Conservation (phyloP, 2,113 vertebrate genomes). For the Tor tambroides region DNA sequence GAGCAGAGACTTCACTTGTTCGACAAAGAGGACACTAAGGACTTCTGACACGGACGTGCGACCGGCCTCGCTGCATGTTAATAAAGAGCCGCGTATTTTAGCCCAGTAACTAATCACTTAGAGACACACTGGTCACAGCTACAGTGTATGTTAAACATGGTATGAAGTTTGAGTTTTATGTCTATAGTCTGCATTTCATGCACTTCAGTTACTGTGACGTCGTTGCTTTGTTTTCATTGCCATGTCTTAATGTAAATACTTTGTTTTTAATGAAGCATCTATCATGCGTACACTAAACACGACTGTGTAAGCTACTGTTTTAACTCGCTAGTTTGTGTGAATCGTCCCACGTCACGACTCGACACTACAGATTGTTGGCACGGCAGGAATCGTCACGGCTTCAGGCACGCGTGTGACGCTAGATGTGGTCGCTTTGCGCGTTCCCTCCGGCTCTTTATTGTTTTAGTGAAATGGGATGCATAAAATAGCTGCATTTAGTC, state of each 20-base stretch:
- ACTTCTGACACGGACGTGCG: slow-evolving; percentile 74
- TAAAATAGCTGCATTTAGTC: slow-evolving; percentile 1
- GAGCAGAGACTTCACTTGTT: slow-evolving; percentile 84
- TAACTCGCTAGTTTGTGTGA: slow-evolving; percentile 76
- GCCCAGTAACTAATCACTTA: slow-evolving; percentile 74
- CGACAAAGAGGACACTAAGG: slow-evolving; percentile 81
- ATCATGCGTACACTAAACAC: slow-evolving; percentile 76
- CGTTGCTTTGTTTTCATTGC: slow-evolving; percentile 65
- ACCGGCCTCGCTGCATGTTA: slow-evolving; percentile 73
- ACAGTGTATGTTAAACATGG: slow-evolving; percentile 75
- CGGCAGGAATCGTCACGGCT: slow-evolving; percentile 57
- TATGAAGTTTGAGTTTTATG: slow-evolving; percentile 79
- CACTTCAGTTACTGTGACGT: slow-evolving; percentile 83
- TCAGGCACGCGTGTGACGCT: slow-evolving; percentile 47
- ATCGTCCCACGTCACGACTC: slow-evolving; percentile 59
- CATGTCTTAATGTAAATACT: slow-evolving; percentile 82
- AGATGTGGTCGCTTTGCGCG: slow-evolving; percentile 48
- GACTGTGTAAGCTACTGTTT: slow-evolving; percentile 85
- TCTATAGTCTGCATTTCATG: slow-evolving; percentile 80
- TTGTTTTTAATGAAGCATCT: slow-evolving; percentile 76
- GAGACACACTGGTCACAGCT: slow-evolving; percentile 79
- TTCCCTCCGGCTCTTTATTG: slow-evolving; percentile 51
- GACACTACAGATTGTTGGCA: slow-evolving; percentile 42
- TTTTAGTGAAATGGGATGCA: slow-evolving; percentile 29
- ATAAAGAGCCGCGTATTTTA: slow-evolving; percentile 74